Evolutionary conservation across 2,797 vertebrate species (phyloP).

Genomic region (Anguilla megastoma): DNA sequence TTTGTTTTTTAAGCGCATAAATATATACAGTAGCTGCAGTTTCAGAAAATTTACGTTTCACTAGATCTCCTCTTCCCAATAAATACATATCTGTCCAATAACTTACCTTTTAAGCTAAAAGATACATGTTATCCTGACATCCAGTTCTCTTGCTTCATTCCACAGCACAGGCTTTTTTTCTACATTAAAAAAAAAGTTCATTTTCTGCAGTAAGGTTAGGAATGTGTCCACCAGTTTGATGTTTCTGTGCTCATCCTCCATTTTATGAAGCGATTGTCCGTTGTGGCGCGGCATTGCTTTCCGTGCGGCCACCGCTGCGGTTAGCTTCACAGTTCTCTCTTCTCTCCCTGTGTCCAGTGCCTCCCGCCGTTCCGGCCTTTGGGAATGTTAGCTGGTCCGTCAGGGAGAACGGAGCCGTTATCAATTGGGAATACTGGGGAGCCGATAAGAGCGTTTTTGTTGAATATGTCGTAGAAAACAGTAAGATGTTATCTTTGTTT

Average conservation of each 20-base stretch:
- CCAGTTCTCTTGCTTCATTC: background rate
- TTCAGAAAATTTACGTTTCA: background rate
- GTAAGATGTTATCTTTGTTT: constrained; percentile 75
- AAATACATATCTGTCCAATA: background rate
- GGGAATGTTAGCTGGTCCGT: constrained; percentile 82
- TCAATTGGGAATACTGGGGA: constrained; percentile 95
- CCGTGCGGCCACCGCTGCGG: background rate
- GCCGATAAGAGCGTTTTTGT: constrained; percentile 88
- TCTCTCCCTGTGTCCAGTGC: constrained; percentile 78
- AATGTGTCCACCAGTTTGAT: background rate
- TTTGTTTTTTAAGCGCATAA: background rate
- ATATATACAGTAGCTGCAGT: background rate
- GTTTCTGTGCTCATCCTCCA: background rate
- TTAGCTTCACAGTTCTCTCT: constrained; percentile 36
- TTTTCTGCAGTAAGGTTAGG: background rate
- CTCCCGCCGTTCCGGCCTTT: constrained; percentile 79
- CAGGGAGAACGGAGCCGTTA: constrained; percentile 82
- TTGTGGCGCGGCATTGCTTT: background rate
- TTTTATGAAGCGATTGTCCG: background rate
- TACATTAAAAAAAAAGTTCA: no score
- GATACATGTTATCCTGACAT: background rate
- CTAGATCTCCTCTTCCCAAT: background rate
- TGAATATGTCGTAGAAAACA: constrained; percentile 94
- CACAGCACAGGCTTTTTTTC: background rate
- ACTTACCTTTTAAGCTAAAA: background rate